Evolutionary conservation across 2,888 invertebrate species (phyloP), one percentile per base, ranked within the genome.

Genomic region (Charanyca ferruginea): DNA sequence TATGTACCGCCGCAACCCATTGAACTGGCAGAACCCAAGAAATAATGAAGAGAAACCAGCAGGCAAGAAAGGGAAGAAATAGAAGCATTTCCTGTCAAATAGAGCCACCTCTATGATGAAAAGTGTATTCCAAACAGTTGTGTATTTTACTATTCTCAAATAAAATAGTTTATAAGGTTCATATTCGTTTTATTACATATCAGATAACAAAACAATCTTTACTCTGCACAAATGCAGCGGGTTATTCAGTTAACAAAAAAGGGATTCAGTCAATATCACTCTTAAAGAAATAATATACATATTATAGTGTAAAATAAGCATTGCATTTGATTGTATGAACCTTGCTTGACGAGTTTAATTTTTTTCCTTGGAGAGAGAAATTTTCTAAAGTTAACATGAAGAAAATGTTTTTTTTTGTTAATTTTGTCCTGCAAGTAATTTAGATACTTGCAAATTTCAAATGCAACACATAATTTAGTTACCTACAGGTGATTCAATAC

Each of bases 21-120:
- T 99, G 6, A 97, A 97, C 74, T 99, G 99, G 99, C 98, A 98
- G 89, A 98, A 98, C 88, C 97, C 97, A 52, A 92, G 85, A 77
- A 94, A 73, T 68, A 83, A 87, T 8, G 95, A 95, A 91, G 96
- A 91, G 64, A 93, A 93, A 86, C 86, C 89, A 59, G 85, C 96
- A 28, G 89, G 91, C 76, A 96, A 96, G 80, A 96, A 96, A 86
- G 96, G 96, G 68, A 96, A 96, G 84, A 96, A 96, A 80, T 75
- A 58, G 51, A 25, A 49, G 20, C 25, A 59, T 52, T 49, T 53
- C 25, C 41, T 52, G 23, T 52, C 44, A 42, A 38, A 61, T 48
- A 41, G 23, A 47, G 25, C 23, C 51, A 63, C 23, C 47, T 60
- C 57, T 35, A 62, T 58, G 58, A 63, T 62, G 55, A 66, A 45